Evolutionary conservation across 2,888 invertebrate species (phyloP), one percentile per base, ranked within the genome.

Genomic region (Acanthococcus lagerstroemiae): DNA sequence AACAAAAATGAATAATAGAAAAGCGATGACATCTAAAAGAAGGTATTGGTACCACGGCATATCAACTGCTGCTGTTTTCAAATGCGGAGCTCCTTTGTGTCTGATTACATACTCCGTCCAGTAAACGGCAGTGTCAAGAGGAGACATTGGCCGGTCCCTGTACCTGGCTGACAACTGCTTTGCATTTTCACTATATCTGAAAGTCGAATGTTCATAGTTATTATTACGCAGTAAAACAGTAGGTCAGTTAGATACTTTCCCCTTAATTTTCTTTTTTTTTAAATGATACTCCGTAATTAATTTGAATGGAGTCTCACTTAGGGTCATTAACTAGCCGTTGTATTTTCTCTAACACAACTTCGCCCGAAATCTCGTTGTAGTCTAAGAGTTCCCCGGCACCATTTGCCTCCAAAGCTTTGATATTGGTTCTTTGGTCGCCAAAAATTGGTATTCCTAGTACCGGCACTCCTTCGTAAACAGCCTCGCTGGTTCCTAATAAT

Each of bases 31-130:
- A n/a, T n/a, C n/a, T n/a, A n/a, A n/a, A n/a, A n/a, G n/a, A n/a
- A n/a, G n/a, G n/a, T n/a, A n/a, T n/a, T n/a, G n/a, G n/a, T n/a
- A n/a, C n/a, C n/a, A n/a, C n/a, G n/a, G n/a, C n/a, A n/a, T n/a
- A n/a, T n/a, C n/a, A n/a, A n/a, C n/a, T n/a, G n/a, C n/a, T n/a
- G n/a, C n/a, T n/a, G n/a, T n/a, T n/a, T n/a, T n/a, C n/a, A n/a
- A n/a, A n/a, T n/a, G n/a, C 82, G 78, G 9, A 82, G 74, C 0
- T 83, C 80, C 69, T 84, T n/a, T n/a, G n/a, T n/a, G n/a, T n/a
- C n/a, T n/a, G n/a, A n/a, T n/a, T n/a, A n/a, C n/a, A n/a, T n/a
- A 83, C 73, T 85, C 84, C 55, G 82, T 79, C 84, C 84, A 84
- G 74, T 82, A 84, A 1, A 83, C 76, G 0, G 82, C 82, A 24